These are phyloP conservation scores for Aradus depressus DNA, from an alignment of 2,888 invertebrate genomes.

Conservation along the genomic window DNA sequence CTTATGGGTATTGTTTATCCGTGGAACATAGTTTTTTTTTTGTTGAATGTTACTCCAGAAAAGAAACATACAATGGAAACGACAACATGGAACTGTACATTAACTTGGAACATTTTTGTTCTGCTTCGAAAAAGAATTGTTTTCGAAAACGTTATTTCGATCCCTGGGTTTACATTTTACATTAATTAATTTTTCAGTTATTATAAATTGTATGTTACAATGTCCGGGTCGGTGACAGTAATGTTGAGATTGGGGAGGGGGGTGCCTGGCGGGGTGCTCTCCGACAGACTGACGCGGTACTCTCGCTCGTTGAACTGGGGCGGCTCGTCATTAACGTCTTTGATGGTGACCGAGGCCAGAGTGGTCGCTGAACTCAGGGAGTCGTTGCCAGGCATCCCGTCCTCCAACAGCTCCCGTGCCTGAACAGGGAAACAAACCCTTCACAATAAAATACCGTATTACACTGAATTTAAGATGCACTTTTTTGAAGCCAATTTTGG, in stretches of 20 bases:
- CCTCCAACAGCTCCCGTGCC: conserved; percentile 68
- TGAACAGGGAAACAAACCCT: too few relatives aligned
- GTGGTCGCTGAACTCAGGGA: conserved; percentile 56
- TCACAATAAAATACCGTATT: too few relatives aligned
- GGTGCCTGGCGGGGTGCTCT: conserved; percentile 70
- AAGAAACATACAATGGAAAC: neutral
- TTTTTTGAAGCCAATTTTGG: too few relatives aligned
- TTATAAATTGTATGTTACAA: conserved; percentile 51
- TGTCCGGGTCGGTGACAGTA: conserved; percentile 75
- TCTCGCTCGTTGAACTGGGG: conserved; percentile 72
- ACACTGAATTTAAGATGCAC: too few relatives aligned
- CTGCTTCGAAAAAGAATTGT: too few relatives aligned
- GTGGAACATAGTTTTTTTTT: too few relatives aligned
- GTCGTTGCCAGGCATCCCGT: conserved; percentile 57
- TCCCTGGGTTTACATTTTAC: too few relatives aligned
- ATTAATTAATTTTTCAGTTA: too few relatives aligned
- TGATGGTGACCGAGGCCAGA: conserved; percentile 68
- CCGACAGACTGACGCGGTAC: conserved; percentile 67
- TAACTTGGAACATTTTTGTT: conserved; percentile 4
- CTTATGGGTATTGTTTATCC: too few relatives aligned
- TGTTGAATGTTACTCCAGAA: too few relatives aligned
- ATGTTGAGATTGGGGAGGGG: conserved; percentile 71
- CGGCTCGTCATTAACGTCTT: conserved; percentile 81
- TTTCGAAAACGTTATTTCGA: too few relatives aligned
- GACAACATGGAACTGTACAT: neutral